Conservation (phyloP, 2,888 invertebrate genomes). For the Aleiodes testaceus region DNA sequence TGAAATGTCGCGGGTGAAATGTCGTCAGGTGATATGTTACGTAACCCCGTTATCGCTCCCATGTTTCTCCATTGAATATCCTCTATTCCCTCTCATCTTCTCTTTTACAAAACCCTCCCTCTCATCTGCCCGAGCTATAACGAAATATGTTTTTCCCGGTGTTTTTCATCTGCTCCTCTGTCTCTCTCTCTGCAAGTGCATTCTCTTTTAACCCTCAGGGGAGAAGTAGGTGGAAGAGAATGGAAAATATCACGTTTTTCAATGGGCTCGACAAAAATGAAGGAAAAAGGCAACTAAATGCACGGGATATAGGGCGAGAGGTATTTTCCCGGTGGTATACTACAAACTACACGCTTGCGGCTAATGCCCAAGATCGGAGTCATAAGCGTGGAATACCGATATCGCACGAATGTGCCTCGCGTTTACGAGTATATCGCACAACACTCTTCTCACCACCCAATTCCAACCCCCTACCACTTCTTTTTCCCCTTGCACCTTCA, state of each 20-base stretch:
- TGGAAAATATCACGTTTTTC: conserved; percentile 6
- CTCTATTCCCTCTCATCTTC: background rate
- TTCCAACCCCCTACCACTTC: background rate
- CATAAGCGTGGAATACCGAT: conserved; percentile 40
- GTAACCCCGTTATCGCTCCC: conserved; percentile 33
- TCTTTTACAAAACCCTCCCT: background rate
- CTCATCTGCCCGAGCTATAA: conserved; percentile 30
- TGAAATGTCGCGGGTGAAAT: too few species aligned
- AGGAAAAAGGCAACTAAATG: background rate
- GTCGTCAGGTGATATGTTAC: too few species aligned
- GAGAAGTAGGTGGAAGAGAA: conserved; percentile 11
- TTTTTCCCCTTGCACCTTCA: background rate
- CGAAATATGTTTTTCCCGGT: conserved; percentile 38
- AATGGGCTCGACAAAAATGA: conserved; percentile 22
- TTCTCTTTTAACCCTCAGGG: background rate
- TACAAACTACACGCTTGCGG: conserved; percentile 26
- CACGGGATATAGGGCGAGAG: conserved; percentile 6
- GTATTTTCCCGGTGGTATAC: conserved; percentile 7
- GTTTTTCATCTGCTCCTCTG: conserved; percentile 16
- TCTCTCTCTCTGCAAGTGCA: background rate
- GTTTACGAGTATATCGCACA: conserved; percentile 40
- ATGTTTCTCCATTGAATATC: conserved; percentile 24
- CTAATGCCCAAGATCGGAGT: conserved; percentile 36
- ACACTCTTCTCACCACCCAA: conserved; percentile 21
- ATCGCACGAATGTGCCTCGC: conserved; percentile 33